Evolutionary conservation across 2,888 invertebrate genomes (phyloP).

Genomic region (Ormyrus pomaceus): DNA sequence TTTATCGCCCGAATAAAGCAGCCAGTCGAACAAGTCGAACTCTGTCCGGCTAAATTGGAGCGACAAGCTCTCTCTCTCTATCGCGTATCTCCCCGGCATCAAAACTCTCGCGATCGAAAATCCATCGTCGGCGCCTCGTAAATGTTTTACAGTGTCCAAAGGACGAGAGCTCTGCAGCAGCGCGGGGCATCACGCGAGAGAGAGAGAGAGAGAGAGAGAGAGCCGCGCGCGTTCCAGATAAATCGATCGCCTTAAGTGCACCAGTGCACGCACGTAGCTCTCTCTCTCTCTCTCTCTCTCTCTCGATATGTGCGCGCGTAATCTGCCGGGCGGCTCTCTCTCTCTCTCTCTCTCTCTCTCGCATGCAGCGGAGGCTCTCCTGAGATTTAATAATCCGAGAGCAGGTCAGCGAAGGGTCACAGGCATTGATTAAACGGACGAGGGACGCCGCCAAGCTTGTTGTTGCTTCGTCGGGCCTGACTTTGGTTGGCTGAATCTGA

Average conservation of each 20-base stretch:
- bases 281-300: neutral
- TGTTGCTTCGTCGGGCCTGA: no score
- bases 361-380: neutral
- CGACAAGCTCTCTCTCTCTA: no score
- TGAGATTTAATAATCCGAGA: slow-evolving; percentile 64
- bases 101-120: slow-evolving; percentile 13
- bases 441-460: neutral
- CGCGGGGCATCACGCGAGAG: no score
- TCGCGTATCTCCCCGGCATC: neutral
- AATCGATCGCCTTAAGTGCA: slow-evolving; percentile 22
- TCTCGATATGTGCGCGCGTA: neutral
- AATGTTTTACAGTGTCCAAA: slow-evolving; percentile 10
- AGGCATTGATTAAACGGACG: slow-evolving; percentile 62
- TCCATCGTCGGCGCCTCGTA: slow-evolving; percentile 9
- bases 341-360: neutral
- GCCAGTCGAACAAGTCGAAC: no score
- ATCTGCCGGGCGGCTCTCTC: neutral
- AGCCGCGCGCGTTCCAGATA: neutral
- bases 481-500: no score
- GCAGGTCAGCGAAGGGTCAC: slow-evolving; percentile 61
- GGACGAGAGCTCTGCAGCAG: no score
- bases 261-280: slow-evolving; percentile 29
- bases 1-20: neutral
- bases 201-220: no score
- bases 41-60: neutral